Conservation (phyloP, 2,113 vertebrate genomes). For the Pionites leucogaster region DNA sequence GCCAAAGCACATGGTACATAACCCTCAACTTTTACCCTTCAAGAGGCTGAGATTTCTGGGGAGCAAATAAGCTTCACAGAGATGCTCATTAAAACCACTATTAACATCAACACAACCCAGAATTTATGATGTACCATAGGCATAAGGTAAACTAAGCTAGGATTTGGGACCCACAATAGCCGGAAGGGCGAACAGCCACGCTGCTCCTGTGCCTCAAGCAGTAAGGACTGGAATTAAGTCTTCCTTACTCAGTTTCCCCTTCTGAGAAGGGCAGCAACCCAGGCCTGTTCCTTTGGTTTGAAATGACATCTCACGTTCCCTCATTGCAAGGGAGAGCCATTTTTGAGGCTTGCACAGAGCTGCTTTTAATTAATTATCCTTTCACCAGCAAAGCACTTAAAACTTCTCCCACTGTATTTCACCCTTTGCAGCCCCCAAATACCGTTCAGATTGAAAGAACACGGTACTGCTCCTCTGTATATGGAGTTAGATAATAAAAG, state of each 20-base stretch:
- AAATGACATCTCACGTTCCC: neutral
- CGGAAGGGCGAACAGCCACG: rapidly evolving
- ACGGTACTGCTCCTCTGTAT: neutral
- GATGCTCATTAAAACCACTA: neutral
- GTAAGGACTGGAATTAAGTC: neutral
- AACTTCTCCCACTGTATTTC: neutral
- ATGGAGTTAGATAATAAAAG: neutral
- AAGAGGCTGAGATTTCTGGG: no score
- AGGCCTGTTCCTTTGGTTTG: neutral
- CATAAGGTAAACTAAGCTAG: neutral
- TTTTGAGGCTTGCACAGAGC: neutral
- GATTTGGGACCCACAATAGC: no score
- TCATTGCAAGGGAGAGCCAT: neutral
- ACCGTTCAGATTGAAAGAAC: neutral
- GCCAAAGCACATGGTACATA: rapidly evolving
- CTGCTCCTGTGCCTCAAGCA: neutral
- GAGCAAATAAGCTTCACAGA: neutral
- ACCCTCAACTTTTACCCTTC: neutral
- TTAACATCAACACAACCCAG: neutral
- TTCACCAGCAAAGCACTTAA: neutral
- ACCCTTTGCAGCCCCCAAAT: rapidly evolving
- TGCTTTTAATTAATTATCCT: neutral
- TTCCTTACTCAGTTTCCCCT: neutral
- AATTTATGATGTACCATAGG: neutral
- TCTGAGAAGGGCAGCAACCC: neutral